phyloP scores from a whole-genome alignment of 2,797 vertebrate species.

The Myotis planiceps region DNA sequence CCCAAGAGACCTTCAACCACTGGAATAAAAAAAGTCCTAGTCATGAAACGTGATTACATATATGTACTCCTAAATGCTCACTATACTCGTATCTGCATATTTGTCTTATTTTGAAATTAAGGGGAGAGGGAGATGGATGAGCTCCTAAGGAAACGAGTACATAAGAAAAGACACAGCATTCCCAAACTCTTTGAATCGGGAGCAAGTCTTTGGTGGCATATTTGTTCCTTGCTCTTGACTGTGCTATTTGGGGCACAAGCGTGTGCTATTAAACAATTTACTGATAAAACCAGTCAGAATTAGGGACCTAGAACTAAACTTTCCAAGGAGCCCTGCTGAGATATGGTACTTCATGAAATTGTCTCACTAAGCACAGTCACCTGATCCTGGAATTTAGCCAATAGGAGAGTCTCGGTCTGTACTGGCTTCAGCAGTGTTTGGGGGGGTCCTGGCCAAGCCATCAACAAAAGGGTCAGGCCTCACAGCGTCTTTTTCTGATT shows the following conservation, averaged over 20 bases:
- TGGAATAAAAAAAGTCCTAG: neutral
- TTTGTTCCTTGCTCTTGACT: neutral
- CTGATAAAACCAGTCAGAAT: neutral
- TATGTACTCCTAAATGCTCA: neutral
- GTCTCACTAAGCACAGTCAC: conserved; percentile 6
- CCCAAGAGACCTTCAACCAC: neutral
- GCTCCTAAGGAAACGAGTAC: neutral
- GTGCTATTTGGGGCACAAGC: neutral
- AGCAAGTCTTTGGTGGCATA: neutral
- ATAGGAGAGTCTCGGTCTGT: neutral
- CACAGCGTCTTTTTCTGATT: neutral
- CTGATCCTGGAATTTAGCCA: neutral
- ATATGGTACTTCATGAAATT: neutral
- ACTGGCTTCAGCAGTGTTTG: neutral
- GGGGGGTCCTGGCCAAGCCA: neutral
- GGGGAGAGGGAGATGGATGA: neutral
- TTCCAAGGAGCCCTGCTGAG: neutral
- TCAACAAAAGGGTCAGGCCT: neutral
- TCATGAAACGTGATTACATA: neutral
- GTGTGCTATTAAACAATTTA: conserved; percentile 6
- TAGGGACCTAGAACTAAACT: neutral
- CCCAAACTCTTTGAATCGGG: neutral
- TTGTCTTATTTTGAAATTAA: conserved; percentile 6
- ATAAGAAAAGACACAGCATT: neutral
- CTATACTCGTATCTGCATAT: neutral